Evolutionary conservation across 2,797 vertebrate genomes (phyloP).

Genomic region (Pitangus sulphuratus): DNA sequence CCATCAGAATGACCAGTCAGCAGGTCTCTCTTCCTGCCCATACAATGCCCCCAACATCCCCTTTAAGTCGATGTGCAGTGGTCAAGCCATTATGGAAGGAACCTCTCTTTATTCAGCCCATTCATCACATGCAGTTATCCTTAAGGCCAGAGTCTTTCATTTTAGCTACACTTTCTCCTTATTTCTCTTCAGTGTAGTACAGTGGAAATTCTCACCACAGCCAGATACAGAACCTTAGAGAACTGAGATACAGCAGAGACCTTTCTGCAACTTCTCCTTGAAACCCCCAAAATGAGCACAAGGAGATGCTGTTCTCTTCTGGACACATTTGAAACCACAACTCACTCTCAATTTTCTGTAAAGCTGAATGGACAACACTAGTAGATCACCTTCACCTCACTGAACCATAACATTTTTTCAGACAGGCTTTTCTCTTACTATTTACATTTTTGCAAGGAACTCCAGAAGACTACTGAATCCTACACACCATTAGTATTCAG

Average conservation of each 20-base stretch:
- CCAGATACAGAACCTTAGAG: background rate
- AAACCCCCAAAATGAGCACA: background rate
- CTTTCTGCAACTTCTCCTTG: background rate
- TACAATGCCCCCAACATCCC: background rate
- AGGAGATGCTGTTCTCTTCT: background rate
- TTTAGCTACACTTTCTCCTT: background rate
- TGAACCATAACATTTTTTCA: background rate
- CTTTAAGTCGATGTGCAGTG: accelerated
- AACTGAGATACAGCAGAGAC: background rate
- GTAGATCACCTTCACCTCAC: background rate
- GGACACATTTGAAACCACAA: background rate
- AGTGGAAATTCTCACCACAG: background rate
- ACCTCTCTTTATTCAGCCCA: background rate
- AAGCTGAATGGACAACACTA: background rate
- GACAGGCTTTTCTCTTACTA: background rate
- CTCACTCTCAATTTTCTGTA: background rate
- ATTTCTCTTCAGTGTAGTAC: background rate
- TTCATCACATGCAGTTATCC: background rate
- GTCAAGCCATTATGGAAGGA: background rate
- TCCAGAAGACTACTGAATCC: background rate
- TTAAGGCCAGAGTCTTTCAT: background rate
- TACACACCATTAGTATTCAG: background rate
- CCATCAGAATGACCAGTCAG: background rate
- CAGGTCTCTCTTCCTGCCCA: background rate
- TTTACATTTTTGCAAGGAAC: background rate